Percentiles rank a stretch among this genome's conserved stretches.
Conservation (phyloP, 2,888 invertebrate genomes). For the Philaethria dido region DNA sequence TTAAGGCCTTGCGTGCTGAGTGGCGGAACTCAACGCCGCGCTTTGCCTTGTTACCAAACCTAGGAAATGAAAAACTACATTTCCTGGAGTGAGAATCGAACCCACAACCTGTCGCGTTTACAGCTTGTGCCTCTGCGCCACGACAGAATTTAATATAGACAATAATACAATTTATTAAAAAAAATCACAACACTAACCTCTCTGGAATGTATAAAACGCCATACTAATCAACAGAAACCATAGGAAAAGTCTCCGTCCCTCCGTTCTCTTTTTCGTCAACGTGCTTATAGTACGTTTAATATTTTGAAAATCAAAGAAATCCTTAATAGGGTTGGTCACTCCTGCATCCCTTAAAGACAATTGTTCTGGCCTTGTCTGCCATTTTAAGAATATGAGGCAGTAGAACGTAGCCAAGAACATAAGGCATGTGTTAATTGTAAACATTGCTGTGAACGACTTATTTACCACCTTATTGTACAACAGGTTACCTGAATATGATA, state of each 20-base stretch:
- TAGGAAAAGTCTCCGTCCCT: slow-evolving; percentile 85
- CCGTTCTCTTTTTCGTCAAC: slow-evolving; percentile 83
- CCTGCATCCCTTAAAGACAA: slow-evolving; percentile 83
- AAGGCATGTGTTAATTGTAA: slow-evolving; percentile 86
- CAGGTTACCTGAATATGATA: slow-evolving; percentile 82
- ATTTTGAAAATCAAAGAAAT: slow-evolving; percentile 89
- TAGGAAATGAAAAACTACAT: too few species aligned
- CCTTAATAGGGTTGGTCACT: slow-evolving; percentile 83
- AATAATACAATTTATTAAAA: too few species aligned
- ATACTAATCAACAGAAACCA: slow-evolving; percentile 89
- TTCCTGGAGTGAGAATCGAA: too few species aligned
- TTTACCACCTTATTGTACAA: slow-evolving; percentile 85
- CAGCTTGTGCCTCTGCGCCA: too few species aligned
- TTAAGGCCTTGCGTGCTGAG: too few species aligned
- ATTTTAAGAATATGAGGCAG: slow-evolving; percentile 85
- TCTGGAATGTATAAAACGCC: slow-evolving; percentile 92
- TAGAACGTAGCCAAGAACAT: slow-evolving; percentile 86
- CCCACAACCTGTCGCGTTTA: too few species aligned
- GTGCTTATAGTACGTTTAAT: slow-evolving; percentile 85
- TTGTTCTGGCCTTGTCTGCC: slow-evolving; percentile 88
- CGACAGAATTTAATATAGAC: too few species aligned
- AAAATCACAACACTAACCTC: slow-evolving; percentile 69
- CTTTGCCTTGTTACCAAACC: too few species aligned
- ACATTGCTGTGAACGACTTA: slow-evolving; percentile 89
- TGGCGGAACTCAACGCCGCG: too few species aligned